Conservation (phyloP, 2,888 invertebrate species). For the Osmoderma eremita region DNA sequence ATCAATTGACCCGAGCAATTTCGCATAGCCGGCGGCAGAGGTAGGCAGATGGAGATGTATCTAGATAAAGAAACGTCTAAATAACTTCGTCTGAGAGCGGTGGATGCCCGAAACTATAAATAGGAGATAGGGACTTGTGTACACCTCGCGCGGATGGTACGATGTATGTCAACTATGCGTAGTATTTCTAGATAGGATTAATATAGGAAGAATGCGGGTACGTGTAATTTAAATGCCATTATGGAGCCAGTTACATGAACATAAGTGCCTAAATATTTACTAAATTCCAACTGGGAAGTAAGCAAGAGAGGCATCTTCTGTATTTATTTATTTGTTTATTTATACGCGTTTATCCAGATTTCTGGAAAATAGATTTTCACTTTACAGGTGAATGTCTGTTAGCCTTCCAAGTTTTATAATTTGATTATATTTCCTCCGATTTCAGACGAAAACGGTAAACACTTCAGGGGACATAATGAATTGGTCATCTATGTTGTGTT, state of each 20-base stretch:
- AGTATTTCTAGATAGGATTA: conserved; percentile 29
- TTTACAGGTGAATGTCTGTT: too few species aligned
- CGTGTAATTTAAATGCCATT: not conserved
- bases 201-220: conserved; percentile 11
- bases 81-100: conserved; percentile 15
- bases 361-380: too few species aligned
- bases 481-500: too few species aligned
- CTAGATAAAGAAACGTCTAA: conserved; percentile 2
- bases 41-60: conserved; percentile 3
- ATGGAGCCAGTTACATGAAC: not conserved
- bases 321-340: too few species aligned
- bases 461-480: too few species aligned
- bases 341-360: too few species aligned
- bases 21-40: not conserved
- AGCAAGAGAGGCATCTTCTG: too few species aligned
- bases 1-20: conserved; percentile 1
- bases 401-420: too few species aligned
- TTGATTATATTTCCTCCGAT: too few species aligned
- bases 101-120: conserved; percentile 18
- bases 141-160: not conserved
- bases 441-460: too few species aligned
- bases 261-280: too few species aligned
- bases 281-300: too few species aligned
- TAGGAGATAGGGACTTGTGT: conserved; percentile 18
- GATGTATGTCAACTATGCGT: conserved; percentile 28